Base-by-base conservation (phyloP, 2,113 vertebrate species). In the Tautogolabrus adspersus region DNA sequence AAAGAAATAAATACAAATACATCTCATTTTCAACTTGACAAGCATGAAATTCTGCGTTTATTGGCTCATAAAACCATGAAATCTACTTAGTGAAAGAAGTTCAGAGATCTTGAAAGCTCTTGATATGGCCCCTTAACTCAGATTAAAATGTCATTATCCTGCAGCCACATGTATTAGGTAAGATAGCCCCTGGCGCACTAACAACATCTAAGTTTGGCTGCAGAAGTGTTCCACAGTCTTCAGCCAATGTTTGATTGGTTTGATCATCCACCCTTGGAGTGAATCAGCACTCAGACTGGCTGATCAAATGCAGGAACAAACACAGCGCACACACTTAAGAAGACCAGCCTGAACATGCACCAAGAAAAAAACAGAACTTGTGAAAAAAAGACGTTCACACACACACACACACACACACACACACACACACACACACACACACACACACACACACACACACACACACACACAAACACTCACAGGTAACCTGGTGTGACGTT, bases 211-310 rank as follows among this genome's bases (percentile, higher is more conserved):
- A 38, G 26, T 61, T 73, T 67, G 26, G 49, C 37, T 60, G 44
- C 3, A 40, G n/a, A 38, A 64, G 19, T 49, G 70, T 30, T 72
- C 49, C 42, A 40, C 60, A 37, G 62, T 51, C 47, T 60, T 40
- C 49, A 52, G 22, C n/a, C 5, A 51, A 64, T 47, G 57, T 60
- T 42, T 59, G 22, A 85, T 78, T 67, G 38, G 66, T 60, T 66
- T 72, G 56, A 87, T 85, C 52, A 72, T 62, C 21, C 49, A 3
- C 42, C 52, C 47, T 78, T 19, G 56, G 56, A 62, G 38, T 38
- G 54, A 38, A 47, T 54, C 1, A 23, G 21, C 55, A 47, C 70
- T 70, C 55, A 63, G 40, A 42, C 64, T 18, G 12, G n/a, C 68
- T 59, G 13, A 75, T 79, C 26, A 44, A 69, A 63, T 13, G 21